Percentiles rank a stretch among this genome's conserved stretches.
These are phyloP conservation scores for Macrobrachium nipponense DNA, from an alignment of 1,140 invertebrate genomes.

Conservation along the genomic window DNA sequence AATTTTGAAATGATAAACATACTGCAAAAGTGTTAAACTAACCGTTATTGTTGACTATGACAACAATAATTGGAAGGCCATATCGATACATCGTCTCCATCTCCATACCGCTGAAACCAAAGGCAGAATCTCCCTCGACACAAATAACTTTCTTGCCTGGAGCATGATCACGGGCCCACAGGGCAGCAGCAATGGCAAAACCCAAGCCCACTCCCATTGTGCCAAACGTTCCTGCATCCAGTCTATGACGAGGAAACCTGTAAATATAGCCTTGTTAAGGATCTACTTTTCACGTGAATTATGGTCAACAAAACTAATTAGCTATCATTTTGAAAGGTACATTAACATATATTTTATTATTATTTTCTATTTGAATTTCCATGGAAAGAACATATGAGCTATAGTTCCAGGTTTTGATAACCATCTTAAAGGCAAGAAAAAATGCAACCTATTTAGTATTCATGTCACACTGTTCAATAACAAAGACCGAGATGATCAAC, in stretches of 20 bases:
- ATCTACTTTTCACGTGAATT: background rate
- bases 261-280: background rate
- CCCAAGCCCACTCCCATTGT: conserved; percentile 97
- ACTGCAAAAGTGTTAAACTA: conserved; percentile 67
- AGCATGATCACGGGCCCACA: conserved; percentile 85
- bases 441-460: no score
- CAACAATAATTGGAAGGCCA: conserved; percentile 88
- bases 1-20: no score
- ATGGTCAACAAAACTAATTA: no score
- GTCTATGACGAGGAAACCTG: conserved; percentile 43
- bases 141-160: conserved; percentile 85
- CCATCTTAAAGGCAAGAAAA: no score
- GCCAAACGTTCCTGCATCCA: conserved; percentile 81
- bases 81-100: conserved; percentile 94
- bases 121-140: conserved; percentile 94
- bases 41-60: conserved; percentile 96
- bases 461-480: no score
- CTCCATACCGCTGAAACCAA: conserved; percentile 98
- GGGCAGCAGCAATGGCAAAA: conserved; percentile 91
- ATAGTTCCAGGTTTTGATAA: no score
- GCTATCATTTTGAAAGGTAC: no score
- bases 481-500: background rate
- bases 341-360: no score
- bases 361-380: no score
- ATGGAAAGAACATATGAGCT: no score